Evolutionary conservation across 2,113 vertebrate species (phyloP).

Genomic region (Ascaphus truei): DNA sequence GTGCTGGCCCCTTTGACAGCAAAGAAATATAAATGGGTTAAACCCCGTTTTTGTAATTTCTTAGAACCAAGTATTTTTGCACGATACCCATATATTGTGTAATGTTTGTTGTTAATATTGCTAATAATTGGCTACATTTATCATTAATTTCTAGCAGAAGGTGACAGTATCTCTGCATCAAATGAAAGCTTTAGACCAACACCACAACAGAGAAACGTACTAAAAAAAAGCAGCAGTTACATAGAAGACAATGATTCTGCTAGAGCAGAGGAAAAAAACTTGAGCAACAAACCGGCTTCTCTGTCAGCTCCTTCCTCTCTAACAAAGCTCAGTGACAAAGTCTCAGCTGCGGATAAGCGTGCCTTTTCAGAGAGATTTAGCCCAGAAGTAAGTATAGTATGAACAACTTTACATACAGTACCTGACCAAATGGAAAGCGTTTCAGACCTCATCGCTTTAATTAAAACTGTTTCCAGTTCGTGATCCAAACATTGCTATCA

Average conservation of each 20-base stretch:
- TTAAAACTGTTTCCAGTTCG: not conserved
- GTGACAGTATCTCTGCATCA: slow-evolving; percentile 33
- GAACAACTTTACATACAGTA: not conserved
- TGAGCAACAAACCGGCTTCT: slow-evolving; percentile 41
- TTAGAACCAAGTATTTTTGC: no score
- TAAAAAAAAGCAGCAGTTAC: slow-evolving; percentile 45
- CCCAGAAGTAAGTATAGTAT: slow-evolving; percentile 49
- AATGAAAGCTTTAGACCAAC: slow-evolving; percentile 61
- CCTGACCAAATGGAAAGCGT: not conserved
- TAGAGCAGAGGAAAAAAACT: slow-evolving; percentile 40
- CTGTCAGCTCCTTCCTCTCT: slow-evolving; percentile 44
- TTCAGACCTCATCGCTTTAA: slow-evolving; percentile 4
- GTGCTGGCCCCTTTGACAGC: no score
- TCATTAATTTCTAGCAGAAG: slow-evolving; percentile 43
- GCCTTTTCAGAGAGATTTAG: slow-evolving; percentile 33
- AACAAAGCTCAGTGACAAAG: slow-evolving; percentile 36
- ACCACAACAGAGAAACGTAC: slow-evolving; percentile 60
- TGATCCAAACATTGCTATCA: not conserved
- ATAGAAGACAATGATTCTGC: slow-evolving; percentile 40
- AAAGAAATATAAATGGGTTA: no score
- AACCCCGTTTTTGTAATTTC: no score
- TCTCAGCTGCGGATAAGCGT: slow-evolving; percentile 36
- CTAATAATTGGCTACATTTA: no score
- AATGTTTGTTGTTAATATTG: no score
- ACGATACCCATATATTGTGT: no score